These are phyloP conservation scores for Taphrorychus bicolor DNA, from an alignment of 2,888 invertebrate species.

Conservation along the genomic window DNA sequence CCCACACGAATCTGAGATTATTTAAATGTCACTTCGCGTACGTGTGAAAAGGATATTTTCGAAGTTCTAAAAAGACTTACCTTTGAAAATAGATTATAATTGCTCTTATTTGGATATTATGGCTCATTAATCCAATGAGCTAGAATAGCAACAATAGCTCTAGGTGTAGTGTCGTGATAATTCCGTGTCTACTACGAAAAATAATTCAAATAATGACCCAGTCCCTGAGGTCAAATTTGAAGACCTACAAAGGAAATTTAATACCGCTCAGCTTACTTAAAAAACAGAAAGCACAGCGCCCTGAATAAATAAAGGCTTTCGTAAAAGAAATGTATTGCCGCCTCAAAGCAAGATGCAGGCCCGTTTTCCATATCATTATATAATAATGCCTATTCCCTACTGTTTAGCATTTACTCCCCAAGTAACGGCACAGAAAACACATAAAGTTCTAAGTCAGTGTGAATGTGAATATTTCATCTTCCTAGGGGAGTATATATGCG, in stretches of 20 bases:
- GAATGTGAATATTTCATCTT: conserved; percentile 56
- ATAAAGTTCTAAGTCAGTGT: conserved; percentile 52
- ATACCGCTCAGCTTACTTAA: neutral
- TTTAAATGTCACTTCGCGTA: too few relatives aligned
- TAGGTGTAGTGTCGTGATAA: too few relatives aligned
- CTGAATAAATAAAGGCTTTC: conserved; percentile 29
- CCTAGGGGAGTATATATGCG: neutral
- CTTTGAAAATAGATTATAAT: too few relatives aligned
- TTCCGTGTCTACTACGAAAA: neutral
- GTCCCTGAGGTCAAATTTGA: neutral
- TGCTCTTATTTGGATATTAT: too few relatives aligned
- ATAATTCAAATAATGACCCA: neutral
- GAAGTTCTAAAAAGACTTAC: too few relatives aligned
- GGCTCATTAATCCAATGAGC: too few relatives aligned
- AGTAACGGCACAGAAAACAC: conserved; percentile 48
- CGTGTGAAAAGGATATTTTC: too few relatives aligned
- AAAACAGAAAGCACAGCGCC: neutral
- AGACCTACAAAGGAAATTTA: neutral
- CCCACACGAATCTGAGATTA: too few relatives aligned
- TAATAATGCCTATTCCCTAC: conserved; percentile 50
- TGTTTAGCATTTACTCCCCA: conserved; percentile 51
- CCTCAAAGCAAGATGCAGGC: conserved; percentile 15
- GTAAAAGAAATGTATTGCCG: conserved; percentile 13
- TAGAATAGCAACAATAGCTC: too few relatives aligned
- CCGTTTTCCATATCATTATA: conserved; percentile 48